phyloP scores from a whole-genome alignment of 2,888 invertebrate species.

The Dryomyza anilis region DNA sequence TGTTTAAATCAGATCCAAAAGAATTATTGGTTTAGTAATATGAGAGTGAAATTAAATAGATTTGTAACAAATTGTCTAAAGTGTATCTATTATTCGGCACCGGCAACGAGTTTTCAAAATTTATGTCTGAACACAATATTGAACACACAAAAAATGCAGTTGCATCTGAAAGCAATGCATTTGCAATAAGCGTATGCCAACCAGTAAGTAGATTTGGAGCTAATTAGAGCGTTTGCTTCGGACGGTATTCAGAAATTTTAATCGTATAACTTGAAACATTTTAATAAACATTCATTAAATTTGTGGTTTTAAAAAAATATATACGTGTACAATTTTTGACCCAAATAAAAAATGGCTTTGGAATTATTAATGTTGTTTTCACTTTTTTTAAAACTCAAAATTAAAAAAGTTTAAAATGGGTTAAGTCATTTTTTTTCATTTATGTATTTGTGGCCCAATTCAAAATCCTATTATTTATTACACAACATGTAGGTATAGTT shows the following conservation, averaged over 20 bases:
- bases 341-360: too few species aligned
- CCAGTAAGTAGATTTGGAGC: constrained; percentile 24
- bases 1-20: constrained; percentile 25
- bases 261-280: constrained; percentile 20
- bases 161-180: constrained; percentile 7
- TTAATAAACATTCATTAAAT: too few species aligned
- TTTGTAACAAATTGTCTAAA: constrained; percentile 1
- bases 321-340: too few species aligned
- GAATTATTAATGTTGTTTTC: too few species aligned
- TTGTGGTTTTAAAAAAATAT: too few species aligned
- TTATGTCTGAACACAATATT: constrained; percentile 23
- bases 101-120: constrained; percentile 19
- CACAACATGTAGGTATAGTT: too few species aligned
- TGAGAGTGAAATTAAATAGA: neutral
- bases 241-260: constrained; percentile 21
- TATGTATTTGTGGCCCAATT: too few species aligned
- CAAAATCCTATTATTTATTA: too few species aligned
- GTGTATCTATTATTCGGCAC: constrained; percentile 17
- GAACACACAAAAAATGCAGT: constrained; percentile 28
- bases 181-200: constrained; percentile 19
- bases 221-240: constrained; percentile 13
- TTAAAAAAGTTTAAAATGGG: too few species aligned
- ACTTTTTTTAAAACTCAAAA: too few species aligned
- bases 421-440: too few species aligned
- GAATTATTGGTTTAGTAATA: constrained; percentile 25